A percentile compares a stretch with the other conserved stretches of the same genome.
phyloP scores from a whole-genome alignment of 2,797 vertebrate species.

The Hydrophis major region DNA sequence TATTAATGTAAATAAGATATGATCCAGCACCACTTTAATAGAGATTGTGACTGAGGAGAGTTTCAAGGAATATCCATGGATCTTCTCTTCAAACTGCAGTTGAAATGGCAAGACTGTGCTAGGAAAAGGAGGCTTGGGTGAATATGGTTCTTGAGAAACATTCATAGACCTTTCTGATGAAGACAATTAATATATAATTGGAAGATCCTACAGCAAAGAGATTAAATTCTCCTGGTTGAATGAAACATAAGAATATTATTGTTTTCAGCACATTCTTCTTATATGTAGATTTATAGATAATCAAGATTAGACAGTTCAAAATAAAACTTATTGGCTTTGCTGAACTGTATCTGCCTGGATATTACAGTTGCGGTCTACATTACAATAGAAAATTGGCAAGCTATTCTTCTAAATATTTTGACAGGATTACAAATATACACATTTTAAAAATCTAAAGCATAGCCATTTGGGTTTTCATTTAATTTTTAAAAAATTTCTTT shows the following conservation, averaged over 20 bases:
- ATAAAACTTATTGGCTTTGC: neutral
- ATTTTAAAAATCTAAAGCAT: constrained; percentile 10
- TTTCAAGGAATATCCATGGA: neutral
- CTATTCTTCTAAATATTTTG: neutral
- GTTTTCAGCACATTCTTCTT: neutral
- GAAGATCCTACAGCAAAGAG: neutral
- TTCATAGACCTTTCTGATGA: neutral
- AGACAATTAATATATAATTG: neutral
- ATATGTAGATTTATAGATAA: neutral
- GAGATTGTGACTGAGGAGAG: neutral
- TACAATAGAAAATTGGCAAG: constrained; percentile 7
- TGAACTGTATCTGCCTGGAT: neutral
- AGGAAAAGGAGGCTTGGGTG: neutral
- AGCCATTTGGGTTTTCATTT: neutral
- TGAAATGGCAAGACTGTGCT: neutral
- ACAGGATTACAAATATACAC: neutral
- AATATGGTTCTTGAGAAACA: no score
- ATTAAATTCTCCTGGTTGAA: neutral
- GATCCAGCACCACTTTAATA: neutral
- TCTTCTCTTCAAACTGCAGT: neutral
- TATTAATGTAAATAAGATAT: neutral
- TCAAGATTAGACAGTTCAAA: constrained; percentile 17
- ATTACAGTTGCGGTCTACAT: neutral
- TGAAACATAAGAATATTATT: constrained; percentile 5
- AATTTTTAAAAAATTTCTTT: neutral